phyloP scores from a whole-genome alignment of 2,888 invertebrate genomes.

The Machimus rusticus region DNA sequence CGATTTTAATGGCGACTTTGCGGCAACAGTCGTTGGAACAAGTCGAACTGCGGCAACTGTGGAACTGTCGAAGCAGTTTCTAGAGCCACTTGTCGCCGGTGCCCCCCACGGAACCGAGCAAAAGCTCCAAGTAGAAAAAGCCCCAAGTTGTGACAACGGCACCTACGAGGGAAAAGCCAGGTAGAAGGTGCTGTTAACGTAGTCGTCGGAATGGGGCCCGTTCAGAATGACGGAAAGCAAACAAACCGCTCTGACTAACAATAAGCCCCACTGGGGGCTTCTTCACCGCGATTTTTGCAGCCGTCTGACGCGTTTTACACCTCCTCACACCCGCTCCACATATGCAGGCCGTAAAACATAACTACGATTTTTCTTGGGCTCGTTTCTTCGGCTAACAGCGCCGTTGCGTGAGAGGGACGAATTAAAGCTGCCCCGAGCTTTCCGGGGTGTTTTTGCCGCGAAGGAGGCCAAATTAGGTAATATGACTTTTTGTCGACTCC shows the following conservation, averaged over 20 bases:
- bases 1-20: background rate
- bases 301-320: background rate
- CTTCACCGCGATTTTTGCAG: background rate
- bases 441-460: background rate
- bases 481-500: background rate
- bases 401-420: background rate
- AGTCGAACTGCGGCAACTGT: background rate
- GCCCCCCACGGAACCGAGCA: background rate
- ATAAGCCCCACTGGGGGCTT: background rate
- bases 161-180: background rate
- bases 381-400: background rate
- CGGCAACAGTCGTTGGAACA: background rate
- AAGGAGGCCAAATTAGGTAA: conserved; percentile 14
- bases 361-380: background rate
- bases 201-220: background rate
- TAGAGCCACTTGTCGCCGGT: background rate
- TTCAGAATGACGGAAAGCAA: background rate
- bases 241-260: background rate
- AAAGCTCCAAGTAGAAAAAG: background rate
- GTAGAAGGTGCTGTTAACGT: background rate
- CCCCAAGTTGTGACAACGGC: background rate
- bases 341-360: background rate
- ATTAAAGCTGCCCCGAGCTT: background rate
- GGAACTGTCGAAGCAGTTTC: background rate
- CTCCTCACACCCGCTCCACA: background rate